Evolutionary conservation across 1,140 invertebrate species (phyloP).

Genomic region (Maconellicoccus hirsutus): DNA sequence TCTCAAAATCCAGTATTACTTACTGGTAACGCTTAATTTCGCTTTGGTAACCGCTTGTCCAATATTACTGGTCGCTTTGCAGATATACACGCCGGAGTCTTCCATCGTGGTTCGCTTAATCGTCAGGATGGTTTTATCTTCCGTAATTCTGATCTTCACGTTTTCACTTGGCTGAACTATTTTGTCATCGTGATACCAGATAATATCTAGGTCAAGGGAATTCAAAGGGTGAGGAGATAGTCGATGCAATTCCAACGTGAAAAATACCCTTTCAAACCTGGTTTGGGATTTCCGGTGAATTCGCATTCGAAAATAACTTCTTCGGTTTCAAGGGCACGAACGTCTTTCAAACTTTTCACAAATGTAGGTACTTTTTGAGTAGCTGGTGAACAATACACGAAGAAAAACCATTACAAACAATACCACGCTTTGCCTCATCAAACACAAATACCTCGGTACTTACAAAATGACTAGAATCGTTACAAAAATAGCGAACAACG

Average conservation of each 20-base stretch:
- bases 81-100: constrained; percentile 72
- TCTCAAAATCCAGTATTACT: no score
- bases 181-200: constrained; percentile 82
- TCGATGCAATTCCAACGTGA: no score
- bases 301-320: constrained; percentile 59
- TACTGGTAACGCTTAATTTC: constrained; percentile 55
- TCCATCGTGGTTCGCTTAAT: constrained; percentile 54
- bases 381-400: constrained; percentile 13
- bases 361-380: constrained; percentile 47
- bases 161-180: constrained; percentile 58
- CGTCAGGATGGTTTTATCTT: constrained; percentile 58
- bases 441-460: no score
- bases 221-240: neutral
- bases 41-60: constrained; percentile 69
- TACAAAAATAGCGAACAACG: neutral
- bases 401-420: neutral
- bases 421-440: no score
- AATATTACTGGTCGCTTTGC: constrained; percentile 69
- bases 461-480: constrained; percentile 9
- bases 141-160: constrained; percentile 55
- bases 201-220: constrained; percentile 51
- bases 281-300: constrained; percentile 69
- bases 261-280: constrained; percentile 44
- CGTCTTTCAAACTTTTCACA: constrained; percentile 63
- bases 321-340: constrained; percentile 59